Evolutionary conservation across 2,113 vertebrate genomes (phyloP), one percentile per base, ranked within the genome.

Genomic region (Rhinolophus sinicus): DNA sequence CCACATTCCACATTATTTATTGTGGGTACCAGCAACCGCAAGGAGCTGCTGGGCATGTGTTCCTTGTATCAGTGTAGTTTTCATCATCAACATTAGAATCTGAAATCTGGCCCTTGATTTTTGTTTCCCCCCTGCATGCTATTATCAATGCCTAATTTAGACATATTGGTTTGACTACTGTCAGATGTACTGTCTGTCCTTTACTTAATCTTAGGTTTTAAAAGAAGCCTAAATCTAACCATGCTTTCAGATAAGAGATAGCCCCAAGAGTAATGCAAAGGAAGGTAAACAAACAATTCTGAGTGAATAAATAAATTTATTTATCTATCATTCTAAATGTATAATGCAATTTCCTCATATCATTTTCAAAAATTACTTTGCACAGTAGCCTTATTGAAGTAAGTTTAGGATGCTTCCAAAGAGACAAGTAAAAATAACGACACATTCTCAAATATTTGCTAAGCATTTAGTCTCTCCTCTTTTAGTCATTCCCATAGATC

Each of bases 381-480:
- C 10, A 72, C 2, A 85, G 14, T 2, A 67, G 11, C 56, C 64
- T 81, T 69, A 56, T 16, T 38, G 6, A 91, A 69, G 1, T 72
- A 38, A 52, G 28, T 82, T 73, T 58, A 81, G 13, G 19, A 60
- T 82, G 19, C 12, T 65, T 86, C 54, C 62, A 47, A 88, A 52
- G 69, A 75, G 22, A 64, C 19, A 88, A 35, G n/a, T 60, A 40
- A 96, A 80, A 21, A 87, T 83, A 77, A 35, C 85, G 67, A 21
- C 26, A 91, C 7, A 58, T 50, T 77, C 28, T 47, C 19, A 75
- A 81, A 47, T 88, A 86, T 88, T 85, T 93, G 44, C 40, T 52
- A 85, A 90, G 5, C 56, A 70, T 78, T 96, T 81, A 56, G 21
- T 89, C 24, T 88, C 12, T 67, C 93, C 58, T 35, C 84, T 90